Percentiles rank a stretch among this genome's conserved stretches.
Conservation (phyloP, 2,113 vertebrate genomes). For the Potamarius usumacintae region DNA sequence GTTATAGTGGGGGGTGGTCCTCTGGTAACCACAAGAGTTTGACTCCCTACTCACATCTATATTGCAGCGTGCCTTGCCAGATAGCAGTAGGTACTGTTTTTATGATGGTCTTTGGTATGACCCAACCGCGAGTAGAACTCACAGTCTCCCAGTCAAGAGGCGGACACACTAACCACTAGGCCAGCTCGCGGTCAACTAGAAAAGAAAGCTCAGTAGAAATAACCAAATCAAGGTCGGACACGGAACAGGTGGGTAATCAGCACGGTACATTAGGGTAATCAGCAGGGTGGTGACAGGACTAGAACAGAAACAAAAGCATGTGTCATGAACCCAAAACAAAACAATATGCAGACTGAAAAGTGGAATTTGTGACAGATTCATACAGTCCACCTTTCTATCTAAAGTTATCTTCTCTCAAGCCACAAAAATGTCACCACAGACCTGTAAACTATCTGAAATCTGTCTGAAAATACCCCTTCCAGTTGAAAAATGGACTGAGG, state of each 20-base stretch:
- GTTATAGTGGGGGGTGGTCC: no score
- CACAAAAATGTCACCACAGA: background rate
- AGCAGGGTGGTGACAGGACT: background rate
- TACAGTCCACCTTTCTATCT: background rate
- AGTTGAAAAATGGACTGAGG: background rate
- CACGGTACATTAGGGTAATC: background rate
- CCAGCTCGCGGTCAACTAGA: no score
- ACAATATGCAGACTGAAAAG: background rate
- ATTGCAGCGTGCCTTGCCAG: no score
- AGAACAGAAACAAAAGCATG: background rate
- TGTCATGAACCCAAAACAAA: background rate
- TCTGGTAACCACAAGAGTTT: no score
- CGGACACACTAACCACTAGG: no score
- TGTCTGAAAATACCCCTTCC: background rate
- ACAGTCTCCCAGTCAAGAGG: no score
- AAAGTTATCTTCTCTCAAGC: background rate
- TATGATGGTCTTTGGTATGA: no score
- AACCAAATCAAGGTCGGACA: background rate
- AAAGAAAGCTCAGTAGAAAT: background rate
- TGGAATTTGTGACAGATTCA: background rate
- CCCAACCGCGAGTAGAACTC: no score
- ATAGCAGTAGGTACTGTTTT: no score
- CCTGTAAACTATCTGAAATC: background rate
- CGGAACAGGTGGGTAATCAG: background rate
- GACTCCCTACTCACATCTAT: no score